Base-by-base conservation (phyloP, 2,113 vertebrate genomes). In the Myocastor coypus region DNA sequence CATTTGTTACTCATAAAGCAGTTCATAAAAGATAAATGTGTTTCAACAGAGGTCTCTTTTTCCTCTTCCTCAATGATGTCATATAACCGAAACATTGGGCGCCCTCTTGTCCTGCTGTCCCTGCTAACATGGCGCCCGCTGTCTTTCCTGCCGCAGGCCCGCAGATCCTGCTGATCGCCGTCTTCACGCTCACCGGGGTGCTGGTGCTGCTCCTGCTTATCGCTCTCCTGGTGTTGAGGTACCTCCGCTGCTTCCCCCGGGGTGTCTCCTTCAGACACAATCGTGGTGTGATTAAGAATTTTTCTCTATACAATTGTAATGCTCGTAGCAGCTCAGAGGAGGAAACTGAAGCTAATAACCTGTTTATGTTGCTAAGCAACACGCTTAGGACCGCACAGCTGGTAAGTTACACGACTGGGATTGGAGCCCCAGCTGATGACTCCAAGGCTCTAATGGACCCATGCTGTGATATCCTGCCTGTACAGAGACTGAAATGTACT, bases 171-270 rank as follows among this genome's bases (percentile, higher is more conserved):
- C 95, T 98, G 85, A 98, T 99, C 42, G 99, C 99, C 7, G 98
- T 99, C 98, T 99, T 99, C 64, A 98, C 99, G 2, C 98, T 99
- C 55, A 98, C 99, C 0, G 97, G 99, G 86, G 98, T 98, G 20
- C 98, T 99, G 30, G 97, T 99, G 34, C 97, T 99, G 92, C 98
- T 99, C 96, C 98, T 99, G 19, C 95, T 98, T 94, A 98, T 99
- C 13, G 99, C 99, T 32, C 98, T 99, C 64, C 98, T 99, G 97
- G 98, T 99, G 96, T 98, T 99, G 97, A 99, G 99, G 99, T 99
- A 99, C 20, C 83, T 26, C 0, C 1, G 2, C 1, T 17, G 52
- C 37, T 7, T 12, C 19, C 78, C 24, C 1, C 28, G 28, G 28
- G 30, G 73, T 24, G 81, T 3, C 0, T 32, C 57, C 7, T 11